Conservation (phyloP, 2,888 invertebrate genomes). For the Venustoraphidia nigricollis region DNA sequence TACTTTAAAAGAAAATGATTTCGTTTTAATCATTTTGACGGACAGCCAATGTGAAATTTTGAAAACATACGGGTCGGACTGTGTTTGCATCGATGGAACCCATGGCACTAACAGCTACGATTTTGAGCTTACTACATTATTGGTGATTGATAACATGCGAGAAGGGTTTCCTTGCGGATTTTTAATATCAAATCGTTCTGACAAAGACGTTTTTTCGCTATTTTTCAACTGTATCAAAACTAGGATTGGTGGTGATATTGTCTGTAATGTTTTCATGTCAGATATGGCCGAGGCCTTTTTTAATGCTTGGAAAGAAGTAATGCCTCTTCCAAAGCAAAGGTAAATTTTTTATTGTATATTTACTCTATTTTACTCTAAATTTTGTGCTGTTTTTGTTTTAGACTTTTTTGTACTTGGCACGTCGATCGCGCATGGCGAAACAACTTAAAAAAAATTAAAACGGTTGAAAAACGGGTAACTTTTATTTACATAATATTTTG, state of each 20-base stretch:
- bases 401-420: constrained; percentile 16
- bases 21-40: constrained; percentile 17
- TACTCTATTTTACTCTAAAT: too few species aligned
- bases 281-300: constrained; percentile 14
- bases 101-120: constrained; percentile 13
- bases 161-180: constrained; percentile 15
- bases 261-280: constrained; percentile 14
- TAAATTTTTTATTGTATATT: too few species aligned
- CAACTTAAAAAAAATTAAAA: constrained; percentile 12
- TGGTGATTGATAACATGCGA: constrained; percentile 12
- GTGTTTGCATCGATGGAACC: constrained; percentile 16
- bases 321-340: constrained; percentile 7
- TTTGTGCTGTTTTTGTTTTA: constrained; percentile 3
- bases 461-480: constrained; percentile 11
- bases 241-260: constrained; percentile 7
- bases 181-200: constrained; percentile 12
- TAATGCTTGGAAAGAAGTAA: constrained; percentile 13
- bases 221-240: constrained; percentile 11
- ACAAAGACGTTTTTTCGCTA: constrained; percentile 9
- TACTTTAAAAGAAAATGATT: constrained; percentile 13
- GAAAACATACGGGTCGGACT: constrained; percentile 13
- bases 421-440: constrained; percentile 14
- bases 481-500: not conserved
- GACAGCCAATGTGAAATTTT: constrained; percentile 13
- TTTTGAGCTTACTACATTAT: constrained; percentile 13